Evolutionary conservation across 2,888 invertebrate genomes (phyloP), one percentile per base, ranked within the genome.

Genomic region (Cerceris ruficornis): DNA sequence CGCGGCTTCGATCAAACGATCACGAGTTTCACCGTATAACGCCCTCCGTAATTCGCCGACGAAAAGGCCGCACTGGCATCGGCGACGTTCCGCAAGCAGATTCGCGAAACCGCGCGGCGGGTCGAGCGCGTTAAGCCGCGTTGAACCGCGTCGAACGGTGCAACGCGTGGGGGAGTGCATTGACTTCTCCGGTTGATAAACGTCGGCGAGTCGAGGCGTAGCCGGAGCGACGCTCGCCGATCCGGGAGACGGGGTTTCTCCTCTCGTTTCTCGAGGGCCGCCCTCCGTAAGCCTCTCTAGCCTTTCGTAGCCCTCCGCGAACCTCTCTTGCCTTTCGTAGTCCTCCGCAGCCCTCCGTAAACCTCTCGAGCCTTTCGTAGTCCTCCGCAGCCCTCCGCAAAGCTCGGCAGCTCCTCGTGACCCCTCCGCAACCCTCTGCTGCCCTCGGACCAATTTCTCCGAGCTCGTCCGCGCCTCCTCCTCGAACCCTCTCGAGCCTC

Each of bases 111-210:
- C 28, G 28, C 28, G 28, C 28, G 28, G 28, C 28, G 28, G 28
- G 28, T 28, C 28, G 28, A 28, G 4, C 28, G 28, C 28, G 28
- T 28, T 28, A 28, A 28, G 28, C 28, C 28, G 28, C 28, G 28
- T 28, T 28, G 28, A 28, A 28, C 28, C 28, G 28, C 28, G 28
- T 28, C 58, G 58, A 55, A 43, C 82, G 68, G 69, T 74, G 66
- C 82, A 82, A 81, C 83, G 57, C 42, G 28, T 28, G 81, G 78
- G 84, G 85, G 86, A 89, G 90, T 90, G 88, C 90, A 90, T 89
- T 89, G 90, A 90, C 90, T 89, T 85, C 85, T 82, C 72, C 62
- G 75, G 84, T 81, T 85, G 84, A 85, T 83, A 85, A 85, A 85
- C 83, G 82, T 73, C 68, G 28, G 70, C 54, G 50, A 65, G 69